phyloP scores from a whole-genome alignment of 2,888 invertebrate species.

The Tipula unca region DNA sequence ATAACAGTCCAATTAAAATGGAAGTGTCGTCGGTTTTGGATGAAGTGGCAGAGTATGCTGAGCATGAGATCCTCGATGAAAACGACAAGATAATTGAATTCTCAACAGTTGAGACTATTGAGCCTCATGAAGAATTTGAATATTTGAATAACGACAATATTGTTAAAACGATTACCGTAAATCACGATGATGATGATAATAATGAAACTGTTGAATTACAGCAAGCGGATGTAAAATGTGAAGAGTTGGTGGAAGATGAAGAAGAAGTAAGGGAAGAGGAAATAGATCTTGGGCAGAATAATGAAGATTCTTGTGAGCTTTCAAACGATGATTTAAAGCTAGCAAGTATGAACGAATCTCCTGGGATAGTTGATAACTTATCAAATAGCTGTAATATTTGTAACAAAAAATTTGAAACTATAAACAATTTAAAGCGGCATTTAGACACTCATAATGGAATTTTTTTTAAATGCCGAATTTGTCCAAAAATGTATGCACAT shows the following conservation, averaged over 20 bases:
- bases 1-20: not conserved
- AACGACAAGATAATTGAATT: not conserved
- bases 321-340: not conserved
- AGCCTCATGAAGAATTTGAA: not conserved
- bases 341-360: not conserved
- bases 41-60: not conserved
- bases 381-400: not conserved
- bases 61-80: not conserved
- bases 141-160: not conserved
- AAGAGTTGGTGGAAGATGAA: not conserved
- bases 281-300: not conserved
- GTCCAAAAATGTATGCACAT: not conserved
- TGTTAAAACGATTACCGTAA: not conserved
- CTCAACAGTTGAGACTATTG: not conserved
- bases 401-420: not conserved
- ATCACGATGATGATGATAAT: not conserved
- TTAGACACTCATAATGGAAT: not conserved
- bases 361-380: not conserved
- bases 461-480: constrained; percentile 15
- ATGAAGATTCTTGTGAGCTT: not conserved
- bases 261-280: not conserved
- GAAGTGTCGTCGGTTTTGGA: not conserved
- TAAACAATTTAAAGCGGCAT: not conserved
- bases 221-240: not conserved
- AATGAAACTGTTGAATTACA: not conserved